These are phyloP conservation scores for Ormyrus labotus DNA, from an alignment of 2,888 invertebrate genomes.

Conservation along the genomic window DNA sequence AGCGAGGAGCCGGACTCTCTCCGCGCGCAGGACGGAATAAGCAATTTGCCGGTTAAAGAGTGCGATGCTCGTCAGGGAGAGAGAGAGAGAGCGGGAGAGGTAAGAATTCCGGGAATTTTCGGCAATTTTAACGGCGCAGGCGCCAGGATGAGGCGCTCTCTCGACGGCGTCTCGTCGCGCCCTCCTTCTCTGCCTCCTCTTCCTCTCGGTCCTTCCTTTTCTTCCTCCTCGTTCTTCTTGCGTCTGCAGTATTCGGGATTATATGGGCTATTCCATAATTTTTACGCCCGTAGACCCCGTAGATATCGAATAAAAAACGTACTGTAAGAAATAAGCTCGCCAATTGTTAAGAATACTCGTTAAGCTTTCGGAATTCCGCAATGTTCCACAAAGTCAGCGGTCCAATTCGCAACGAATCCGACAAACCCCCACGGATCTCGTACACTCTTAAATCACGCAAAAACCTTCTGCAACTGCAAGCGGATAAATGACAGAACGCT, in stretches of 20 bases:
- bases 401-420: no score
- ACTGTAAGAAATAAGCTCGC: no score
- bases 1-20: neutral
- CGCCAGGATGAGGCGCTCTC: constrained; percentile 67
- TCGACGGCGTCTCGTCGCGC: constrained; percentile 62
- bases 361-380: no score
- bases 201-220: neutral
- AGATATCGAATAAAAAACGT: no score
- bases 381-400: no score
- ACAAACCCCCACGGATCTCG: no score
- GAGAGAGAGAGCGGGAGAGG: constrained; percentile 57
- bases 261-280: neutral
- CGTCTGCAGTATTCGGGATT: neutral
- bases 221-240: neutral
- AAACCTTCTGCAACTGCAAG: no score
- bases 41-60: constrained; percentile 58
- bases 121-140: constrained; percentile 74
- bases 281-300: no score
- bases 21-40: constrained; percentile 58
- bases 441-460: no score
- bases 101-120: constrained; percentile 73
- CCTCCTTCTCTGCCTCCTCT: constrained; percentile 11
- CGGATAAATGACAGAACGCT: no score
- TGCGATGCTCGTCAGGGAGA: constrained; percentile 21
- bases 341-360: no score